A percentile compares a stretch with the other conserved stretches of the same genome.
Evolutionary conservation across 2,888 invertebrate species (phyloP).

Genomic region (Nephrotoma appendiculata): DNA sequence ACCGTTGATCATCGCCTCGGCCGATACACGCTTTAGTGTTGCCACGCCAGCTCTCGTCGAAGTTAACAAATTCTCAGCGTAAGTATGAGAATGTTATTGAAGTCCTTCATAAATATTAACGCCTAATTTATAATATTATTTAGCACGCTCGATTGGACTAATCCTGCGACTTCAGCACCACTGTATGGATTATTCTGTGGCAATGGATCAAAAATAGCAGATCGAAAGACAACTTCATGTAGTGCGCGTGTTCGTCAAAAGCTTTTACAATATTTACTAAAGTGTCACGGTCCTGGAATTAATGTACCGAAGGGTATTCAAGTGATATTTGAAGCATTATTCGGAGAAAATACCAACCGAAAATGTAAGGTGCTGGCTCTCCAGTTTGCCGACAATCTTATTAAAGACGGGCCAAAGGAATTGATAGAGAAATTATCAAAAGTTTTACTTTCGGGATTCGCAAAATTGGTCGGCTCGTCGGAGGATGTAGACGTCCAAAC

Average conservation of each 20-base stretch:
- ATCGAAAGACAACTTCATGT: constrained; percentile 61
- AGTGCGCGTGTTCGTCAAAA: constrained; percentile 74
- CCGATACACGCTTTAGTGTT: constrained; percentile 79
- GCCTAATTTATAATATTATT: neutral
- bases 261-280: constrained; percentile 67
- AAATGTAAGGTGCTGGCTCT: constrained; percentile 68
- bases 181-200: constrained; percentile 57
- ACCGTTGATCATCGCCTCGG: constrained; percentile 69
- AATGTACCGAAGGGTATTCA: constrained; percentile 70
- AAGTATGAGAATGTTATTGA: constrained; percentile 13
- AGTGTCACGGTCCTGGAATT: constrained; percentile 52
- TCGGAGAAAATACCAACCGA: constrained; percentile 68
- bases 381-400: constrained; percentile 66
- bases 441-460: constrained; percentile 27
- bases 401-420: constrained; percentile 40
- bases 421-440: constrained; percentile 28
- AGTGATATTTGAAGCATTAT: constrained; percentile 78
- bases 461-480: constrained; percentile 27
- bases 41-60: constrained; percentile 78
- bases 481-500: constrained; percentile 35
- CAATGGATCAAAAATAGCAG: constrained; percentile 38
- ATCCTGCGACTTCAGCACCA: constrained; percentile 49
- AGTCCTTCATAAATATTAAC: neutral
- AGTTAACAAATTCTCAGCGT: constrained; percentile 62
- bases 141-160: constrained; percentile 67